Evolutionary conservation across 2,113 vertebrate species (phyloP), one percentile per base, ranked within the genome.

Genomic region (Terrapene triunguis): DNA sequence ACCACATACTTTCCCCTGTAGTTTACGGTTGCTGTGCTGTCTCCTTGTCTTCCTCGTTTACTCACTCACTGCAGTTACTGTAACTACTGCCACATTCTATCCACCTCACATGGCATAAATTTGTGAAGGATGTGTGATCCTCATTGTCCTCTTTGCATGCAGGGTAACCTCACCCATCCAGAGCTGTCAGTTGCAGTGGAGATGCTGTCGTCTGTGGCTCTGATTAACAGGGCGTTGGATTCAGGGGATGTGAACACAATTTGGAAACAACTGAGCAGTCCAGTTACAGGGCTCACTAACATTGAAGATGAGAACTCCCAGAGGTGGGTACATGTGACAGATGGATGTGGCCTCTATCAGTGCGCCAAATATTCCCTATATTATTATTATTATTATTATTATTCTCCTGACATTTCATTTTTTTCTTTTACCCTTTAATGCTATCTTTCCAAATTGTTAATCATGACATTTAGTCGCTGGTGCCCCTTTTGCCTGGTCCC

Each of bases 151-250:
- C 10, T 86, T 59, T 65, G 65, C 86, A 35, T 32, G 3, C 97
- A 99, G 99, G 99, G 99, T 51, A 98, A 98, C 50, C 99, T 99
- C 95, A 99, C 98, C 2, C 99, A 99, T 89, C 98, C 99, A 0
- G 99, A 99, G 93, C 98, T 99, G 79, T 98, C 99, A 0, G 99
- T 99, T 59, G 99, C 99, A 0, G 99, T 99, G 95, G 99, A 99
- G 98, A 99, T 99, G 99, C 97, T 99, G 97, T 99, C 99, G 1
- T 99, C 99, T 0, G 99, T 99, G 97, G 99, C 99, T 87, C 97
- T 99, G 74, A 99, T 99, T 97, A 99, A 99, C 76, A 98, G 98
- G 93, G 99, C 99, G 0, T 96, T 99, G 98, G 98, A 99, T 21
- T 98, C 99, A 0, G 99, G 99, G 2, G 99, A 99, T 98, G 92